Base-by-base conservation (phyloP, 2,888 invertebrate species). In the Chymomyza procnemis region DNA sequence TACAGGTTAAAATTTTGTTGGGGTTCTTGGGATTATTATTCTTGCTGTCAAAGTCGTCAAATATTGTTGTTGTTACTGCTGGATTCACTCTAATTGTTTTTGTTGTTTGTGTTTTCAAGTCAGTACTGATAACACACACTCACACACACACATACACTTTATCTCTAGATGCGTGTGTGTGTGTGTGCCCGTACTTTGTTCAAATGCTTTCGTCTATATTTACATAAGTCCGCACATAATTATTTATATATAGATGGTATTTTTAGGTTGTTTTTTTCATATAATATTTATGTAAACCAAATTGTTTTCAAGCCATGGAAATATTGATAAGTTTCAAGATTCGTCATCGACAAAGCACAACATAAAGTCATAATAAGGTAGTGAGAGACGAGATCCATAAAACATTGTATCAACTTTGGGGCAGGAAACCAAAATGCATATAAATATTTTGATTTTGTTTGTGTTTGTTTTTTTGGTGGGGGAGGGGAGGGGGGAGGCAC, bases 81-180 rank as follows among this genome's bases (percentile, higher is more conserved):
- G 74, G 76, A 81, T 85, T 79, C 74, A 85, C 85, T 85, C 82
- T 82, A 81, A 65, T 78, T 69, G 61, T 14, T 58, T 26, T 30
- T 61, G 21, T 60, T 66, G 66, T 56, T 57, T 41, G 52, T 30
- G 14, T 46, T 56, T 14, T 64, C 76, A 67, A n/a, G 16, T 12
- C n/a, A 21, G 9, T 34, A 58, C 61, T 64, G 81, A 81, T 79
- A 78, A 74, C 74, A 62, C 69, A 73, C 61, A 69, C 70, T 74
- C 66, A 75, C 55, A 52, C 18, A 16, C 6, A 52, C 21, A 52
- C 19, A 52, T 52, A 8, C 9, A 52, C 26, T 26, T 26, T 52
- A 47, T 47, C 47, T 1, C 14, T 47, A 47, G 16, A 22, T 48
- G 19, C 5, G 16, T 67, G 41, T 65, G 60, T 21, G 34, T 57